Base-by-base conservation (phyloP, 2,888 invertebrate genomes). In the Dendrolimus houi region DNA sequence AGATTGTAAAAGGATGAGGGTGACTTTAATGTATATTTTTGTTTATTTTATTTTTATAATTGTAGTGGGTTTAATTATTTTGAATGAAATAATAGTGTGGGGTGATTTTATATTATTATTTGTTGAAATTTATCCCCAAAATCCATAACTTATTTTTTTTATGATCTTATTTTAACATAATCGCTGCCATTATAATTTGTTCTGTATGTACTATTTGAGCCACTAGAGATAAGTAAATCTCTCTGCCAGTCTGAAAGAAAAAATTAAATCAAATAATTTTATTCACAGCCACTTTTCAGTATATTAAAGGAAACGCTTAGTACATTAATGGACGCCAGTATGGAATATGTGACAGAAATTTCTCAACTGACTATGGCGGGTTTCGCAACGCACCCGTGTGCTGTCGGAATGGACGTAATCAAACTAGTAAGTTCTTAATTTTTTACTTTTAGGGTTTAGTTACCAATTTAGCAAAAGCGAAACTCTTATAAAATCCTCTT, bases 261-360 rank as follows among this genome's bases (percentile, higher is more conserved):
- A 10, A 47, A 47, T 47, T 47, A 12, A 9, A 9, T 47, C 47
- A 47, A 47, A 6, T 29, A 9, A 13, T 53, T 8, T 52, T 9
- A 55, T 41, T 42, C 56, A 3, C 84, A 96, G 95, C 93, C 94
- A 10, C 87, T 96, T 64, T 95, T 96, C 81, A 92, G 92, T 60
- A 89, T 96, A 56, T 82, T 97, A 59, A 96, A 96, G 77, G 93
- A 95, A 75, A 93, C 94, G 2, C 90, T 96, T 12, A 92, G 93
- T 0, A 94, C 95, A 54, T 81, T 97, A 58, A 89, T 95, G 83
- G 93, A 94, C 60, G 94, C 95, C 61, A 93, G 94, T 70, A 85
- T 93, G 61, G 93, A 95, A 0, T 83, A 96, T 65, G 83, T 95
- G 53, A 92, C 92, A 52, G 94, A 94, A 67, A 91, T 96, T 41